Percentiles rank a stretch among this genome's conserved stretches.
Evolutionary conservation across 2,888 invertebrate species (phyloP).

Genomic region (Himalopsyche anomala): DNA sequence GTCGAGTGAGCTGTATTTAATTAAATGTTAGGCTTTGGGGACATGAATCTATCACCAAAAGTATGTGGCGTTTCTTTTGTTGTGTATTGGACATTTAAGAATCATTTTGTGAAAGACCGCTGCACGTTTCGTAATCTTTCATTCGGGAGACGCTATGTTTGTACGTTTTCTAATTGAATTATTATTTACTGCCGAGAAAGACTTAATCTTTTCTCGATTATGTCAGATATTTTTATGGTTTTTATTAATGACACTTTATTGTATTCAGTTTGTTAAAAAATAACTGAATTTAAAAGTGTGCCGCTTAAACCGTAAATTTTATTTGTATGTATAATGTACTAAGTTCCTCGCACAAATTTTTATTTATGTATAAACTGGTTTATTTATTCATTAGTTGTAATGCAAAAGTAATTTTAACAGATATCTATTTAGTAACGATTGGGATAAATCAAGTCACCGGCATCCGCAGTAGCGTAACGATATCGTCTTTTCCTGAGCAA

Average conservation of each 20-base stretch:
- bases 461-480: not conserved
- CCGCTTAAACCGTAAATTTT: slow-evolving; percentile 17
- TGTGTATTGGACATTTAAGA: not conserved
- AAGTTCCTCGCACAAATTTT: slow-evolving; percentile 63
- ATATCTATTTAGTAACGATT: not conserved
- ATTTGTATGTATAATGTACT: slow-evolving; percentile 47
- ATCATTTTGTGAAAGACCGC: slow-evolving; percentile 8
- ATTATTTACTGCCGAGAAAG: not conserved
- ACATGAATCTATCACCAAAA: slow-evolving; percentile 59
- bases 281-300: slow-evolving; percentile 48
- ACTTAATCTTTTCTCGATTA: not conserved
- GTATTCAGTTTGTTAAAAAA: slow-evolving; percentile 25
- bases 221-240: slow-evolving; percentile 16
- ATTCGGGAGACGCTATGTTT: not conserved
- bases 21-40: slow-evolving; percentile 54
- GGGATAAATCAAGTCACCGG: slow-evolving; percentile 22
- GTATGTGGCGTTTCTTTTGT: slow-evolving; percentile 32
- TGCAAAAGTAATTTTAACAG: slow-evolving; percentile 28
- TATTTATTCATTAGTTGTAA: slow-evolving; percentile 29
- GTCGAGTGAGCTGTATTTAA: slow-evolving; percentile 47
- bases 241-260: slow-evolving; percentile 49
- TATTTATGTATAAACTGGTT: slow-evolving; percentile 47
- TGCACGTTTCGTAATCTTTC: slow-evolving; percentile 16
- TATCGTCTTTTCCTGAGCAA: not conserved
- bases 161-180: slow-evolving; percentile 10